Conservation (phyloP, 2,797 vertebrate genomes). For the Spizella passerina region DNA sequence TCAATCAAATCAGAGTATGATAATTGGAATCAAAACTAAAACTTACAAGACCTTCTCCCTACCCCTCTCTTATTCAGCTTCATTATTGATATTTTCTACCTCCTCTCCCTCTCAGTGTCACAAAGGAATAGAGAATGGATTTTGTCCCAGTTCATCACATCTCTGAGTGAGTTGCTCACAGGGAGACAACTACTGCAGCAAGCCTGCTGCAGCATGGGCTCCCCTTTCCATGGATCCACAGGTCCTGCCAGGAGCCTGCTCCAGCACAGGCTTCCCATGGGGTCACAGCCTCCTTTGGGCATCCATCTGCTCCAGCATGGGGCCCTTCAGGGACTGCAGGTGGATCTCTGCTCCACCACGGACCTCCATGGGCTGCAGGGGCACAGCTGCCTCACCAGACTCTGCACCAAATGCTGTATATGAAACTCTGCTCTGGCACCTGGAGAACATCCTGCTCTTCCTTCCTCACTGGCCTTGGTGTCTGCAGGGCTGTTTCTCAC, state of each 20-base stretch:
- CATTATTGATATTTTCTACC: neutral
- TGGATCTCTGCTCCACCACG: neutral
- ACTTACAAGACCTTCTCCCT: neutral
- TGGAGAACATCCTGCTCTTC: neutral
- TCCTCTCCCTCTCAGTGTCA: fast-evolving
- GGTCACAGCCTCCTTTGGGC: neutral
- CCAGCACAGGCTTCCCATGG: neutral
- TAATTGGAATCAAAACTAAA: neutral
- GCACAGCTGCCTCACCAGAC: too few relatives aligned
- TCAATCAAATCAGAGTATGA: neutral
- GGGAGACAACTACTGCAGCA: neutral
- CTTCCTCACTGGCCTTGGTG: neutral
- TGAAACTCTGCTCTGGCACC: neutral
- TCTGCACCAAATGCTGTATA: fast-evolving
- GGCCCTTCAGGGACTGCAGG: neutral
- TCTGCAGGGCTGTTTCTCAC: neutral
- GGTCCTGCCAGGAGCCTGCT: neutral
- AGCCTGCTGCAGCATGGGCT: neutral
- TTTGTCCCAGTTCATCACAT: neutral
- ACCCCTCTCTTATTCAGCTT: neutral
- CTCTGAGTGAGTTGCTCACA: neutral
- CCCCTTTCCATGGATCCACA: too few relatives aligned
- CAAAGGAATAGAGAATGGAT: neutral
- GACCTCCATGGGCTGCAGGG: too few relatives aligned
- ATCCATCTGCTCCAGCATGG: neutral